phyloP scores from a whole-genome alignment of 2,888 invertebrate species.

The Isotomurus palustris region DNA sequence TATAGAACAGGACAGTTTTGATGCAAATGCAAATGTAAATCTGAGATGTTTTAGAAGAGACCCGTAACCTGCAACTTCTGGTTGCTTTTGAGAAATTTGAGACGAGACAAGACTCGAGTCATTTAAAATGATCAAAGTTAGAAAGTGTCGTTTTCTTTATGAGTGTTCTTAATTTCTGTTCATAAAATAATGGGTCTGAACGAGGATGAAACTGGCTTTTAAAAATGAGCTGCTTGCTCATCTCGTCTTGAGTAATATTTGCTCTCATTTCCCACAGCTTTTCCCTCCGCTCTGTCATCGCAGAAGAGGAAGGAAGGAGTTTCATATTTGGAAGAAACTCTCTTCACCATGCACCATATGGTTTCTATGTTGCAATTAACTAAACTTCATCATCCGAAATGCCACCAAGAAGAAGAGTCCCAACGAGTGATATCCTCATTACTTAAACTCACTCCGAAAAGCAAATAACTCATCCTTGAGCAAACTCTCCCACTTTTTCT shows the following conservation, averaged over 20 bases:
- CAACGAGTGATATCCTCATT: conserved; percentile 4
- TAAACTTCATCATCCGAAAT: conserved; percentile 8
- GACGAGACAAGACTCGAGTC: too few relatives aligned
- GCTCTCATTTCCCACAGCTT: conserved; percentile 24
- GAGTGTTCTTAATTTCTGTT: conserved; percentile 1
- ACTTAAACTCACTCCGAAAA: conserved; percentile 3
- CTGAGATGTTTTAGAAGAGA: too few relatives aligned
- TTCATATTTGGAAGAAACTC: too few relatives aligned
- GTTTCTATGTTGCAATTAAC: conserved; percentile 20
- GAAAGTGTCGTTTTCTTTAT: conserved; percentile 3
- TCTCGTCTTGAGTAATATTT: conserved; percentile 26
- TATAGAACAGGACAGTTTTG: too few relatives aligned
- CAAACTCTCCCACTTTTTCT: background rate
- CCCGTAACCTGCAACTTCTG: too few relatives aligned
- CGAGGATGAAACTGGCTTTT: conserved; percentile 27
- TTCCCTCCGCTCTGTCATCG: background rate
- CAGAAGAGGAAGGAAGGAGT: background rate
- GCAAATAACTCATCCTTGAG: conserved; percentile 5
- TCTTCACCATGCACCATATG: conserved; percentile 19
- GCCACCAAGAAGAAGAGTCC: background rate
- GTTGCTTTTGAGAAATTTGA: too few relatives aligned
- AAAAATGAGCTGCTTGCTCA: conserved; percentile 34
- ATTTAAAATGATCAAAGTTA: conserved; percentile 5
- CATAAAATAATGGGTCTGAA: conserved; percentile 7
- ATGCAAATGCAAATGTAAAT: too few relatives aligned